These are phyloP conservation scores for Kryptopterus vitreolus DNA, from an alignment of 2,797 vertebrate genomes.

Conservation along the genomic window DNA sequence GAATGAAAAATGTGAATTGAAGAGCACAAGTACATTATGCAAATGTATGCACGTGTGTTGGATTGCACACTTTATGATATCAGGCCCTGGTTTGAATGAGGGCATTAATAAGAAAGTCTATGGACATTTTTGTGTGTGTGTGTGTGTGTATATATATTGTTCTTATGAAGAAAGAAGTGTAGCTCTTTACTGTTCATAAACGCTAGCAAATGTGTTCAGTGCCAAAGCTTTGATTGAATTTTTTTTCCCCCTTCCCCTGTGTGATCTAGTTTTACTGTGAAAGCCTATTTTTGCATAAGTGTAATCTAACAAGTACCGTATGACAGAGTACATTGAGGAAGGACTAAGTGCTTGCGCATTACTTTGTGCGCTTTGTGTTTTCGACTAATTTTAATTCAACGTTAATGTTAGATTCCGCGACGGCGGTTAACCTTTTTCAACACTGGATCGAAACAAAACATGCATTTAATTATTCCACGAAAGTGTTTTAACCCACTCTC, in stretches of 20 bases:
- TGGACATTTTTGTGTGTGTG: neutral
- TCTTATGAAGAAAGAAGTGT: neutral
- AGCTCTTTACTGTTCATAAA: neutral
- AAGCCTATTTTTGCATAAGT: constrained; percentile 34
- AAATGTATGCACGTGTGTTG: constrained; percentile 24
- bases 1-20: constrained; percentile 8
- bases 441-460: neutral
- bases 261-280: constrained; percentile 26
- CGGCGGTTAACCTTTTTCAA: neutral
- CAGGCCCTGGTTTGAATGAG: neutral
- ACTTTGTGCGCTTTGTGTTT: neutral
- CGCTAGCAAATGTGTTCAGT: constrained; percentile 34
- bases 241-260: constrained; percentile 28
- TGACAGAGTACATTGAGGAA: constrained; percentile 15
- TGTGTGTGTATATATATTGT: constrained; percentile 11
- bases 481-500: neutral
- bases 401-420: neutral
- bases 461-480: neutral
- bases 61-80: constrained; percentile 33
- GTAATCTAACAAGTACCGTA: constrained; percentile 16
- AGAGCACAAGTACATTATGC: constrained; percentile 57
- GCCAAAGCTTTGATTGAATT: constrained; percentile 41
- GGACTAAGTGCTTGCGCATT: neutral
- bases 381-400: neutral
- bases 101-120: neutral